Evolutionary conservation across 2,888 invertebrate genomes (phyloP).

Genomic region (Byasa hedistus): DNA sequence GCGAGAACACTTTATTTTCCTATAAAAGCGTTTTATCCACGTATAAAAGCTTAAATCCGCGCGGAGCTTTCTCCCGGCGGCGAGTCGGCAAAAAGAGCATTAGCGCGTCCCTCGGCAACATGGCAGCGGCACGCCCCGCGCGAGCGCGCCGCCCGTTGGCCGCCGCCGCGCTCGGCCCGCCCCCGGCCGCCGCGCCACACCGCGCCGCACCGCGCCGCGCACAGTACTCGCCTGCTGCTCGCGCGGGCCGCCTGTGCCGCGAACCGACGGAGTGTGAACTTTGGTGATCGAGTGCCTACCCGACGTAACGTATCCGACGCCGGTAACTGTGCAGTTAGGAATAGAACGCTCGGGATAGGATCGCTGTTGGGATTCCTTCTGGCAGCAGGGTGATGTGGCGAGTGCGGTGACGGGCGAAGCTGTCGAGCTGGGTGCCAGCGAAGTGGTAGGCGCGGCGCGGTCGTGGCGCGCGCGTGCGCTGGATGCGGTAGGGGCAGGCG

Average conservation of each 20-base stretch:
- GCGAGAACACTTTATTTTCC: constrained; percentile 78
- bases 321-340: constrained; percentile 32
- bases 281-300: constrained; percentile 36
- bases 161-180: constrained; percentile 44
- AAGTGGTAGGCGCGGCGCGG: constrained; percentile 50
- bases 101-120: constrained; percentile 70
- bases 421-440: constrained; percentile 61
- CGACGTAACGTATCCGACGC: neutral
- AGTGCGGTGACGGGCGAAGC: constrained; percentile 40
- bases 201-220: constrained; percentile 38
- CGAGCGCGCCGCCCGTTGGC: constrained; percentile 40
- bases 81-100: constrained; percentile 75
- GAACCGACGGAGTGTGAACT: constrained; percentile 32
- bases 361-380: constrained; percentile 32
- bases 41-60: constrained; percentile 80
- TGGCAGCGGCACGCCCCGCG: constrained; percentile 40
- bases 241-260: constrained; percentile 35
- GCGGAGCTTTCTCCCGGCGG: constrained; percentile 76
- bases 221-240: constrained; percentile 53
- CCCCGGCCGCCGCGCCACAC: constrained; percentile 38
- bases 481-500: constrained; percentile 62
- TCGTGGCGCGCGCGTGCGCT: constrained; percentile 52
- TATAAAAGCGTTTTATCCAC: constrained; percentile 80
- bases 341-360: constrained; percentile 26
- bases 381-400: constrained; percentile 44